phyloP scores from a whole-genome alignment of 2,797 vertebrate species.

The Halcyon chelicuti region DNA sequence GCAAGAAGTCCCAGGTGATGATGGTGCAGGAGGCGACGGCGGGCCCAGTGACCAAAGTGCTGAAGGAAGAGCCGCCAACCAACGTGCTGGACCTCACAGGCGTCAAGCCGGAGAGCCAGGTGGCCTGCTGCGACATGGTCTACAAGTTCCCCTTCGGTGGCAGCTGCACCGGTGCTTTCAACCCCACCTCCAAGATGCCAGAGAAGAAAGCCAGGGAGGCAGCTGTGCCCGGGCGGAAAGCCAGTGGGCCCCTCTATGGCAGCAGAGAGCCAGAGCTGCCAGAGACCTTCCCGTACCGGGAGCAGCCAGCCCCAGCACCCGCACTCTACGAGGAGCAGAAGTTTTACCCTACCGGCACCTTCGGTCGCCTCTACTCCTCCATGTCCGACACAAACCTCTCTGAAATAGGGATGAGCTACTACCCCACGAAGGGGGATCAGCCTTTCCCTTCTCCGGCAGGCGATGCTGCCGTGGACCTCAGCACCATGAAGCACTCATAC shows the following conservation, averaged over 20 bases:
- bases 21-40: slow-evolving; percentile 90
- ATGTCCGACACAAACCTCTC: slow-evolving; percentile 96
- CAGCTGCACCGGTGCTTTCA: slow-evolving; percentile 90
- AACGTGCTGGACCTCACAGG: slow-evolving; percentile 94
- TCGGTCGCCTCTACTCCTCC: slow-evolving; percentile 91
- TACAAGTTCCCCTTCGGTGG: slow-evolving; percentile 96
- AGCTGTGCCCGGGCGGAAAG: slow-evolving; percentile 69
- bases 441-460: slow-evolving; percentile 82
- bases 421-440: slow-evolving; percentile 85
- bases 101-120: slow-evolving; percentile 92
- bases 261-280: slow-evolving; percentile 83
- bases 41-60: slow-evolving; percentile 88
- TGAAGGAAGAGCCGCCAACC: slow-evolving; percentile 87
- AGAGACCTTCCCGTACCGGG: slow-evolving; percentile 85
- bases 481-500: slow-evolving; percentile 91
- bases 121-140: slow-evolving; percentile 96
- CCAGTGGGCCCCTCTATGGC: slow-evolving; percentile 79
- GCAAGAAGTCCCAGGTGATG: slow-evolving; percentile 92
- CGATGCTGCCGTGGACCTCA: slow-evolving; percentile 90
- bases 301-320: slow-evolving; percentile 74
- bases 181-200: slow-evolving; percentile 84
- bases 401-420: slow-evolving; percentile 87
- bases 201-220: slow-evolving; percentile 84
- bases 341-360: slow-evolving; percentile 80
- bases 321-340: slow-evolving; percentile 81